These are phyloP conservation scores for Indicator indicator DNA, from an alignment of 2,113 vertebrate species.

Conservation along the genomic window DNA sequence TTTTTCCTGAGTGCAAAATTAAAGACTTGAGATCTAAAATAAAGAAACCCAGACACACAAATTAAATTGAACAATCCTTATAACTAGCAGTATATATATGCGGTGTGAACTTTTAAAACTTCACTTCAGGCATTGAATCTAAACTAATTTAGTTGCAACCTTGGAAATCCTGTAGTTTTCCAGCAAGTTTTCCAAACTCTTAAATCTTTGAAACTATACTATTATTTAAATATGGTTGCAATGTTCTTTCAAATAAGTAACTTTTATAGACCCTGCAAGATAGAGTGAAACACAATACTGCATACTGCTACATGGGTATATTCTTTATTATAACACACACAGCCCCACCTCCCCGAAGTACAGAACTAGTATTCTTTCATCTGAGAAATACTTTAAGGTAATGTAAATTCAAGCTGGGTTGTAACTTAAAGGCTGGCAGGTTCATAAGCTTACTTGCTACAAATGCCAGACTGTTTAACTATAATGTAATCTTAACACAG, in stretches of 20 bases:
- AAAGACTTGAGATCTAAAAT: background rate
- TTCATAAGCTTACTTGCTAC: background rate
- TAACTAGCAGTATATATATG: background rate
- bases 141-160: background rate
- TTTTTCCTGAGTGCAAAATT: background rate
- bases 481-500: background rate
- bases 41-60: background rate
- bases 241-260: slow-evolving; percentile 21
- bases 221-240: background rate
- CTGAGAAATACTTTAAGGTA: background rate
- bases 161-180: background rate
- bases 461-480: background rate
- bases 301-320: background rate
- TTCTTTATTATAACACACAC: background rate
- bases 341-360: no score
- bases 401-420: background rate
- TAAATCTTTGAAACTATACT: background rate
- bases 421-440: background rate
- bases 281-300: background rate
- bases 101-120: background rate
- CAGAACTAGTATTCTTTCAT: background rate
- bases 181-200: background rate
- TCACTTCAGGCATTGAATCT: background rate
- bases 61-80: background rate
- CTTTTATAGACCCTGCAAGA: background rate